These are phyloP conservation scores for Lamproptera curius DNA, from an alignment of 2,888 invertebrate species.

Conservation along the genomic window DNA sequence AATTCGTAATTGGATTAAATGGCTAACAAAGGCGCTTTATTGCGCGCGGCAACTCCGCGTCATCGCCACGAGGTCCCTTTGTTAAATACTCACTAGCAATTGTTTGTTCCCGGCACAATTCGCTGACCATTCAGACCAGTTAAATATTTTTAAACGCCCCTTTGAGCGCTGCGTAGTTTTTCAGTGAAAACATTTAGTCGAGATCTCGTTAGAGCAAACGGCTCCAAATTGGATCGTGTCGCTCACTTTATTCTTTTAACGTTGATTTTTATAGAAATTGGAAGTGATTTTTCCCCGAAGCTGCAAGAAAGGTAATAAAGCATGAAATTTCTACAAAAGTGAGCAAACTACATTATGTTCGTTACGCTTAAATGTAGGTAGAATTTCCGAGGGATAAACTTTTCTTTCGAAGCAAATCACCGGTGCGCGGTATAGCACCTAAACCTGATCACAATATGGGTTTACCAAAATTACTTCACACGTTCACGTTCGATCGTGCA, in stretches of 20 bases:
- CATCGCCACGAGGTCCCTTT: slow-evolving; percentile 46
- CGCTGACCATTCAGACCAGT: slow-evolving; percentile 19
- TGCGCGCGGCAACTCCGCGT: slow-evolving; percentile 42
- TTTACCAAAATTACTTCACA: no score
- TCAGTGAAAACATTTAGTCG: slow-evolving; percentile 28
- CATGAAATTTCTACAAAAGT: no score
- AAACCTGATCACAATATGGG: no score
- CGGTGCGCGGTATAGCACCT: background rate
- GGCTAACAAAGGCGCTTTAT: slow-evolving; percentile 61
- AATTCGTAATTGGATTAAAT: slow-evolving; percentile 69
- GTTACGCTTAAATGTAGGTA: no score
- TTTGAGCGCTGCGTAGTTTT: slow-evolving; percentile 27
- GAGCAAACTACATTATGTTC: no score
- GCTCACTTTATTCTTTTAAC: slow-evolving; percentile 31
- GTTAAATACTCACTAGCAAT: slow-evolving; percentile 44
- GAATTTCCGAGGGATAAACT: no score
- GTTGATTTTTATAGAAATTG: slow-evolving; percentile 21
- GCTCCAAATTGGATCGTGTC: slow-evolving; percentile 44
- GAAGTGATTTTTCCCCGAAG: slow-evolving; percentile 3
- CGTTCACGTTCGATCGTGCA: no score
- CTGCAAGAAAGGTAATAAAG: background rate
- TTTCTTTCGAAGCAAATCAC: no score
- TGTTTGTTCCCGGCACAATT: slow-evolving; percentile 40
- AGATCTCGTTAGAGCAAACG: slow-evolving; percentile 34
- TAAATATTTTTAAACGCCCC: slow-evolving; percentile 31